Evolutionary conservation across 2,888 invertebrate species (phyloP).

Genomic region (Pimpla rufipes): DNA sequence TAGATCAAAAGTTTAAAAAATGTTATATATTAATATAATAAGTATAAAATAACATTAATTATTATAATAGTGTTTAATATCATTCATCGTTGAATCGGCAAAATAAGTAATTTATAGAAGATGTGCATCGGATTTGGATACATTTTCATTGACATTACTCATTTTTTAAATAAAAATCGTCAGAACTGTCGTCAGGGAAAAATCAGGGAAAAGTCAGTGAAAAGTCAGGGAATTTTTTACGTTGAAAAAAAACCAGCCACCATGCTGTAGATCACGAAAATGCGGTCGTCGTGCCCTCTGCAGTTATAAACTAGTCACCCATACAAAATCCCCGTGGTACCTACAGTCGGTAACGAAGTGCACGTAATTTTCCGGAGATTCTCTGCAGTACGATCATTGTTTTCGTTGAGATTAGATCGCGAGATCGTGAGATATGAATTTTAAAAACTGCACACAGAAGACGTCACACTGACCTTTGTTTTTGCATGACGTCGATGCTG

Average conservation of each 20-base stretch:
- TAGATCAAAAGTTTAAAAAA: too few relatives aligned
- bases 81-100: too few relatives aligned
- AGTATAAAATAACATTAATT: too few relatives aligned
- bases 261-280: slow-evolving; percentile 22
- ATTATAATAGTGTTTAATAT: too few relatives aligned
- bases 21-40: too few relatives aligned
- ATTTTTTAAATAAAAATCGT: neutral
- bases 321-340: neutral
- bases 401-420: slow-evolving; percentile 45
- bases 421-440: slow-evolving; percentile 44
- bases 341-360: slow-evolving; percentile 36
- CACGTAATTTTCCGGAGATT: neutral
- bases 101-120: too few relatives aligned
- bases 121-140: too few relatives aligned
- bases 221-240: slow-evolving; percentile 55
- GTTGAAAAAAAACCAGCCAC: too few relatives aligned
- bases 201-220: slow-evolving; percentile 21
- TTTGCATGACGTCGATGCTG: slow-evolving; percentile 68
- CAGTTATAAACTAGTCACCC: neutral
- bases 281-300: slow-evolving; percentile 47
- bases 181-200: neutral
- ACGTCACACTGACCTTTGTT: slow-evolving; percentile 76
- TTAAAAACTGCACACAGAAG: neutral
- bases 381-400: neutral
- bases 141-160: neutral